These are phyloP conservation scores for Diabrotica balteata DNA, from an alignment of 2,888 invertebrate species.

Conservation along the genomic window DNA sequence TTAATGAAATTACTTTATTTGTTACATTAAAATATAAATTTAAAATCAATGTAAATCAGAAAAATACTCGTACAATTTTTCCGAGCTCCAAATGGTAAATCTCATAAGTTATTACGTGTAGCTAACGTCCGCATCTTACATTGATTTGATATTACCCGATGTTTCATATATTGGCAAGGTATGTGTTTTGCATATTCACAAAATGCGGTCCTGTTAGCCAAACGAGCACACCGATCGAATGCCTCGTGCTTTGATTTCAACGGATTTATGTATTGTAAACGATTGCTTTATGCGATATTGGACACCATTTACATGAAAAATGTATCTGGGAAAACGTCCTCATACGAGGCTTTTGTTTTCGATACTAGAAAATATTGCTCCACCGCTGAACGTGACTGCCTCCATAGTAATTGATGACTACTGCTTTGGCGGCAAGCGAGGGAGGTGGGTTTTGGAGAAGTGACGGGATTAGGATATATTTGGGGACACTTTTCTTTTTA, in stretches of 20 bases:
- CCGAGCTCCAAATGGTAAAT: too few relatives aligned
- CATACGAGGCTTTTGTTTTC: constrained; percentile 62
- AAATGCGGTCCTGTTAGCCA: constrained; percentile 49
- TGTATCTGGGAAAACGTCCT: constrained; percentile 61
- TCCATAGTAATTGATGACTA: constrained; percentile 60
- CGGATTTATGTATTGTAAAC: constrained; percentile 64
- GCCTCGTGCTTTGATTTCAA: constrained; percentile 61
- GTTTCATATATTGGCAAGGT: too few relatives aligned
- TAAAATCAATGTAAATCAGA: too few relatives aligned
- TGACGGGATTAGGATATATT: constrained; percentile 38
- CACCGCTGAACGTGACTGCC: constrained; percentile 59
- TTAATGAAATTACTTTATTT: too few relatives aligned
- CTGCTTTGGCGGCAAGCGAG: constrained; percentile 42
- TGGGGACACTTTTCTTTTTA: constrained; percentile 36
- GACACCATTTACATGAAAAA: constrained; percentile 64
- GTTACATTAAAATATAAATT: too few relatives aligned
- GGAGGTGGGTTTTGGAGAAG: constrained; percentile 33
- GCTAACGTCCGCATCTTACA: too few relatives aligned
- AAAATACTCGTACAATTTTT: too few relatives aligned
- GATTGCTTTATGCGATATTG: constrained; percentile 64
- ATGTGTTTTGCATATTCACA: constrained; percentile 1
- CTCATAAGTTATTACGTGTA: too few relatives aligned
- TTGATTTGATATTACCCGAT: too few relatives aligned
- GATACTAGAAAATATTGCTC: constrained; percentile 62
- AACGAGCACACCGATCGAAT: constrained; percentile 54